Evolutionary conservation across 1,140 invertebrate species (phyloP).

Genomic region (Tetramorium alpestre): DNA sequence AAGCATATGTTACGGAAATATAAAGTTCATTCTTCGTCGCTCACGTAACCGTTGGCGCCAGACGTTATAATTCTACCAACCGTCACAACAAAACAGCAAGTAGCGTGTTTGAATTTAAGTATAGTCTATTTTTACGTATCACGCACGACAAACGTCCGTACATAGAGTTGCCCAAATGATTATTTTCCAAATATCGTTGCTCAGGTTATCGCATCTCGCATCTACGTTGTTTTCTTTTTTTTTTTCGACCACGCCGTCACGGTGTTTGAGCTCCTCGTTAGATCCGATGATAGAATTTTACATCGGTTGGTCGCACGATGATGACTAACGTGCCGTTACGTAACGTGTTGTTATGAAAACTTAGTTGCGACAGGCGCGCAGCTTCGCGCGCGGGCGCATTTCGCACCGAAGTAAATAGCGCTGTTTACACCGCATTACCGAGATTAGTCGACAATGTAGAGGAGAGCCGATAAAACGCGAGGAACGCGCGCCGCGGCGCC

Average conservation of each 20-base stretch:
- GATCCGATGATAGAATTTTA: slow-evolving; percentile 10
- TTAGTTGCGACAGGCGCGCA: slow-evolving; percentile 35
- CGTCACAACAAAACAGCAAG: slow-evolving; percentile 28
- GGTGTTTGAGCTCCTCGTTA: slow-evolving; percentile 13
- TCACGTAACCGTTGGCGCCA: slow-evolving; percentile 25
- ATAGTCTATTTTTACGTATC: slow-evolving; percentile 1
- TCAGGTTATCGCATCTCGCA: background rate
- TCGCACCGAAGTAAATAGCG: slow-evolving; percentile 49
- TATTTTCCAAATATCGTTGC: background rate
- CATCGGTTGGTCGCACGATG: background rate
- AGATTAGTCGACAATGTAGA: slow-evolving; percentile 54
- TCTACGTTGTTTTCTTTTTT: background rate
- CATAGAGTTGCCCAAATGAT: background rate
- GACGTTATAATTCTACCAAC: slow-evolving; percentile 14
- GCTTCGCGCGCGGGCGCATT: background rate
- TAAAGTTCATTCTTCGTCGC: slow-evolving; percentile 20
- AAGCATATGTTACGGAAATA: background rate
- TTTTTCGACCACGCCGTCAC: background rate
- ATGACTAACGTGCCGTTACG: slow-evolving; percentile 46
- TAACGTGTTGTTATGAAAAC: slow-evolving; percentile 56
- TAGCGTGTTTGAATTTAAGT: background rate
- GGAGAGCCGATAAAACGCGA: slow-evolving; percentile 44
- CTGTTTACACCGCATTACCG: slow-evolving; percentile 52
- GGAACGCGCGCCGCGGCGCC: slow-evolving; percentile 30
- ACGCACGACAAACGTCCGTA: background rate